Conservation (phyloP, 1,140 invertebrate species). For the Neodiprion lecontei region DNA sequence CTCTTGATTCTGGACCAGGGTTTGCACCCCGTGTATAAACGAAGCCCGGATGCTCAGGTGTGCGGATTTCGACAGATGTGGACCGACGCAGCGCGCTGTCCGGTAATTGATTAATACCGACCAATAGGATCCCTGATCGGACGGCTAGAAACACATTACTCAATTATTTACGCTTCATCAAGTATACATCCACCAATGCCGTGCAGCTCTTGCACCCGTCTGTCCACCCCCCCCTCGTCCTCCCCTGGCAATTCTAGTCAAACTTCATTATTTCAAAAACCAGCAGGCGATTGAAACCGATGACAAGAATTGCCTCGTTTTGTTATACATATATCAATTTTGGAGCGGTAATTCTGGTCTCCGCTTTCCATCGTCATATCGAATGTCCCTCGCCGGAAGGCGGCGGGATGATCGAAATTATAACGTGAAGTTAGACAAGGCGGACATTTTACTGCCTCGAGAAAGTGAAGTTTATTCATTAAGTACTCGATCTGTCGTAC, state of each 20-base stretch:
- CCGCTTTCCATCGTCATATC: no score
- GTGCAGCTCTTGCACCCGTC: not conserved
- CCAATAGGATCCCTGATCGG: constrained; percentile 62
- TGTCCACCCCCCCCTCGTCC: not conserved
- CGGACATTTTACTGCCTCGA: no score
- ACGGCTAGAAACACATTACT: constrained; percentile 62
- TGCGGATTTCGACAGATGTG: not conserved
- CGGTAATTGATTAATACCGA: constrained; percentile 63
- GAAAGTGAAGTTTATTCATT: no score
- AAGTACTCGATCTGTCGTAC: no score
- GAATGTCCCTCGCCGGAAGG: no score
- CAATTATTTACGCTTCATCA: constrained; percentile 65
- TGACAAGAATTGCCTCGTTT: not conserved
- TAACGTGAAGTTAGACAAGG: no score
- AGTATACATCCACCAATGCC: constrained; percentile 57
- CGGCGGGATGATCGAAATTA: no score
- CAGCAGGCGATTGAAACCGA: not conserved
- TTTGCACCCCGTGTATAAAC: not conserved
- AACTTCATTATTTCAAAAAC: constrained; percentile 1
- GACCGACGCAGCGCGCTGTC: constrained; percentile 56
- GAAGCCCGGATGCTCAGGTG: not conserved
- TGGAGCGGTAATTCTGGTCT: no score
- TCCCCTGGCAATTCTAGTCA: not conserved
- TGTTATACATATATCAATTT: no score
- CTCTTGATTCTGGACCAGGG: not conserved